Conservation (phyloP, 2,797 vertebrate genomes). For the Forpus xanthops region DNA sequence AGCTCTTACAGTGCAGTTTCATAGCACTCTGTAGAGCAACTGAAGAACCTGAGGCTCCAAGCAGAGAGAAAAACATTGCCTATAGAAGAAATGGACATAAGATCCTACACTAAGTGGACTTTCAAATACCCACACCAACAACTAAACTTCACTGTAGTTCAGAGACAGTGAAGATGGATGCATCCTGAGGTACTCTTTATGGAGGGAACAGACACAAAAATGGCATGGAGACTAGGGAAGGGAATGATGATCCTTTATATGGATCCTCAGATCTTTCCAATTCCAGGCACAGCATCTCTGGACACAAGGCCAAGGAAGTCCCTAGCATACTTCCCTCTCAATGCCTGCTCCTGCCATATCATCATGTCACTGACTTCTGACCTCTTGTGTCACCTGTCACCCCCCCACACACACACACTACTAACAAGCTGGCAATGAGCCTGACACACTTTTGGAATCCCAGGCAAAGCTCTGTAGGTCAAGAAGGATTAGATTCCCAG, state of each 20-base stretch:
- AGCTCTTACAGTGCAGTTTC: not conserved
- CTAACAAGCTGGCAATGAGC: not conserved
- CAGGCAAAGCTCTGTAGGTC: not conserved
- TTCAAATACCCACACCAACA: not conserved
- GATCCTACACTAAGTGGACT: not conserved
- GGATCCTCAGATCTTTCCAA: not conserved
- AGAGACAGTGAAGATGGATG: not conserved
- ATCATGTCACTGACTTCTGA: not conserved
- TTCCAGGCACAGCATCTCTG: not conserved
- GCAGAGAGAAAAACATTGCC: not conserved
- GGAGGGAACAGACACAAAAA: not conserved
- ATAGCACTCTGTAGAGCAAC: not conserved
- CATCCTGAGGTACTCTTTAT: not conserved
- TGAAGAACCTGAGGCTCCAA: not conserved
- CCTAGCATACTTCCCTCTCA: not conserved
- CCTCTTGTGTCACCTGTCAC: not conserved
- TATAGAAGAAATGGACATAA: not conserved
- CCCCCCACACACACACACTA: no score
- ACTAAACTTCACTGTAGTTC: not conserved
- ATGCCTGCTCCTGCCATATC: not conserved
- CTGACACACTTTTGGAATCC: not conserved
- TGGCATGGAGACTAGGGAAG: not conserved
- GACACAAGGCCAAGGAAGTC: not conserved
- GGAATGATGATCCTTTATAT: not conserved
- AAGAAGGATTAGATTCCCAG: not conserved